Evolutionary conservation across 2,113 vertebrate species (phyloP), one percentile per base, ranked within the genome.

Genomic region (Oncorhynchus masou): DNA sequence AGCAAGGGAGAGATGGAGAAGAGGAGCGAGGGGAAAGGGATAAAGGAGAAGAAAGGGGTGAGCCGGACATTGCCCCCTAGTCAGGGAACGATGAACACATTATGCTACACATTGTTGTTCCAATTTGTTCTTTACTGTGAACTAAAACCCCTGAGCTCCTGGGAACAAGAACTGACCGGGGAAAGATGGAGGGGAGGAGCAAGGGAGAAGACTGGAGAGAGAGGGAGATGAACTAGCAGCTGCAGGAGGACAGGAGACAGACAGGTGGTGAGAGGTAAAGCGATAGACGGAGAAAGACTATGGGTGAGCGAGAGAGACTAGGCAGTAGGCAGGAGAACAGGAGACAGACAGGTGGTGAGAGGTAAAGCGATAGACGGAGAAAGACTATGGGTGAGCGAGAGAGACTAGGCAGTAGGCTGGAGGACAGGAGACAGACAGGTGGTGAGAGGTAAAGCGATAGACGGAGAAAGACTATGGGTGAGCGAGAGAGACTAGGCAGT

Each of bases 11-110:
- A 54, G 71, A 45, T 45, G 39, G 39, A 45, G 39, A 45, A 45
- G 39, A 45, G 39, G 39, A 27, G 57, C 74, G 49, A 77, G 64
- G 80, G 75, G 79, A 86, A 74, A 22, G 39, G n/a, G 39, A 70
- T 27, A 34, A 39, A 66, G 22, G 3, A 25, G 65, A 48, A 45
- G 22, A 54, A 62, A 68, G 67, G 27, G 65, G 66, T 59, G 64
- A n/a, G 68, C 64, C 29, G 54, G 76, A 85, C 74, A 80, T 74
- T 83, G 75, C 69, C 75, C 70, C 77, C 75, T 68, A 83, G 78
- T 73, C 59, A 79, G 74, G 79, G 84, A 84, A 89, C 87, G 89
- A 89, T 91, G 87, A 89, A 85, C 72, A 74, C 73, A 80, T 74
- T 88, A 85, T 90, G 77, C 72, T 80, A 76, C 75, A 90, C 78